These are phyloP conservation scores for Cerastoderma edule DNA, from an alignment of 2,888 invertebrate species.

Conservation along the genomic window DNA sequence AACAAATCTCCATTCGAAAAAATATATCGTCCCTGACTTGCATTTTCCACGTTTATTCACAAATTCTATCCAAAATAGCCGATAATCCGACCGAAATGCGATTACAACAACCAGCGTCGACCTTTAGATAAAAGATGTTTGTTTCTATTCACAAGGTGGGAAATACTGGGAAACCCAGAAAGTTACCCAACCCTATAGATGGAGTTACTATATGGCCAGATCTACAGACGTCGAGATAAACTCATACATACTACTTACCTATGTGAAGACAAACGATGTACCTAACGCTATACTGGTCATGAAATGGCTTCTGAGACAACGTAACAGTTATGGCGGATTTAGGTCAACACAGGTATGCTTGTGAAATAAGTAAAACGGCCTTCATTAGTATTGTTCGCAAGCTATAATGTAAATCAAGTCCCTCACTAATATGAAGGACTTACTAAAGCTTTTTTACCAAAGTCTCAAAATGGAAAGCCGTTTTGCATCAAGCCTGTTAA, in stretches of 20 bases:
- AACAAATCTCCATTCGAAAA: too few relatives aligned
- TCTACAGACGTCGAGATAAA: slow-evolving; percentile 42
- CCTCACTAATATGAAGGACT: neutral
- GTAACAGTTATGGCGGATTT: slow-evolving; percentile 46
- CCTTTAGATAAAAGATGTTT: neutral
- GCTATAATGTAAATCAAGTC: neutral
- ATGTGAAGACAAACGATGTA: slow-evolving; percentile 12
- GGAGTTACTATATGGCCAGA: neutral
- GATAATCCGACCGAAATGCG: too few relatives aligned
- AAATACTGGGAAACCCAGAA: slow-evolving; percentile 28
- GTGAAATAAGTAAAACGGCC: neutral
- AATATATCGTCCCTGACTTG: too few relatives aligned
- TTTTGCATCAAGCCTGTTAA: neutral
- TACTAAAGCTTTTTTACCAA: neutral
- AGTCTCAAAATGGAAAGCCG: neutral
- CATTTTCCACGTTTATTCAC: too few relatives aligned
- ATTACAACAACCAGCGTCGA: neutral
- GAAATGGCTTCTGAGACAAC: slow-evolving; percentile 47
- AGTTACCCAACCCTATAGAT: neutral
- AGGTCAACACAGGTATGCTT: slow-evolving; percentile 46
- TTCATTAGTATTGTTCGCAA: neutral
- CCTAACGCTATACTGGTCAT: slow-evolving; percentile 26
- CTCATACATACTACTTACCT: slow-evolving; percentile 39
- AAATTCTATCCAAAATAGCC: too few relatives aligned
- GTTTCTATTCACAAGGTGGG: slow-evolving; percentile 19